phyloP scores from a whole-genome alignment of 2,888 invertebrate genomes.

The Stenurella melanura region DNA sequence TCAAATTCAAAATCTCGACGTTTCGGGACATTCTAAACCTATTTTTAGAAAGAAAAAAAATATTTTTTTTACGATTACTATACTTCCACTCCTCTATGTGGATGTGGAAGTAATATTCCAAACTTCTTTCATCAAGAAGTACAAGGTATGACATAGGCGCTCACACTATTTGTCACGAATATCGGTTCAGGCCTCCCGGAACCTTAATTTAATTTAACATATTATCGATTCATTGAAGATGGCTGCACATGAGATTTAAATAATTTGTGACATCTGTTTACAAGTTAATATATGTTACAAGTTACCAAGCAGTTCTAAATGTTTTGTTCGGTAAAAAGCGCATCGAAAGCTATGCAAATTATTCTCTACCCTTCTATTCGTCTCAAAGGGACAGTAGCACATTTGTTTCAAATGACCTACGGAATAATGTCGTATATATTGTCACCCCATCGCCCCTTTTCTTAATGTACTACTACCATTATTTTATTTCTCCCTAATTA shows the following conservation, averaged over 20 bases:
- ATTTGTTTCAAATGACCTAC: constrained; percentile 63
- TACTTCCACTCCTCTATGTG: too few relatives aligned
- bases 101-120: too few relatives aligned
- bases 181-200: not conserved
- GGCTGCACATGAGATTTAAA: constrained; percentile 57
- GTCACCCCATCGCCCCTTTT: constrained; percentile 46
- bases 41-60: too few relatives aligned
- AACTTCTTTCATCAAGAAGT: too few relatives aligned
- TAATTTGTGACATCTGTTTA: constrained; percentile 68
- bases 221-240: constrained; percentile 53
- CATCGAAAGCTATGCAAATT: constrained; percentile 66
- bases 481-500: constrained; percentile 29
- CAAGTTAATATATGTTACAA: constrained; percentile 67
- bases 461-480: constrained; percentile 30
- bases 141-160: too few relatives aligned
- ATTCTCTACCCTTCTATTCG: constrained; percentile 53
- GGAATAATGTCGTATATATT: constrained; percentile 42
- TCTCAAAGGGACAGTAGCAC: constrained; percentile 56
- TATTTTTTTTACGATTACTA: too few relatives aligned
- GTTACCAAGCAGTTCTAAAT: constrained; percentile 48
- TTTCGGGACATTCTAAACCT: too few relatives aligned
- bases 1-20: too few relatives aligned
- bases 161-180: not conserved
- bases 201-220: constrained; percentile 28
- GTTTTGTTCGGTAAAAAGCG: constrained; percentile 61